A percentile compares a stretch with the other conserved stretches of the same genome.
phyloP scores from a whole-genome alignment of 2,113 vertebrate species.

The Gallinago paraguaiae region DNA sequence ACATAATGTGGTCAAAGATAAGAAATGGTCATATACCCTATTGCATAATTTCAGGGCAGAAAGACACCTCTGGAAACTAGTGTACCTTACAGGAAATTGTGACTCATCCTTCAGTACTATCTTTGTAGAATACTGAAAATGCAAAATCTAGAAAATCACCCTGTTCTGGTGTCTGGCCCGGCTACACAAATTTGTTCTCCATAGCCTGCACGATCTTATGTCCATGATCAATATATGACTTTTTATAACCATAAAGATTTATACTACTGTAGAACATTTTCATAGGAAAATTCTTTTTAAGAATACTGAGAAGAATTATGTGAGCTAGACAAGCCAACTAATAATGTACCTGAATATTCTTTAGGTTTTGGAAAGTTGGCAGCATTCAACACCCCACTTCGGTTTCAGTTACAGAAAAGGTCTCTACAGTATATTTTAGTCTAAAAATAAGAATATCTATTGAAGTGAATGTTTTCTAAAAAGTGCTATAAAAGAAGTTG shows the following conservation, averaged over 20 bases:
- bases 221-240: not conserved
- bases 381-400: not conserved
- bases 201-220: not conserved
- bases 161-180: not conserved
- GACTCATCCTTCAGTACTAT: not conserved
- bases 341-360: constrained; percentile 12
- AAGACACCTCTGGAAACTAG: not conserved
- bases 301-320: not conserved
- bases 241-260: not conserved
- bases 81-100: not conserved
- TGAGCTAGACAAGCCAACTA: not conserved
- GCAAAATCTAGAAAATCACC: not conserved
- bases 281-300: constrained; percentile 22
- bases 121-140: not conserved
- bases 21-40: not conserved
- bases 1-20: not conserved
- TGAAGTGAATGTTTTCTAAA: not conserved
- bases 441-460: not conserved
- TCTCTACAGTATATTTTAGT: not conserved
- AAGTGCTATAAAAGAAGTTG: not conserved
- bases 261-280: not conserved
- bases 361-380: constrained; percentile 58
- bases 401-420: not conserved
- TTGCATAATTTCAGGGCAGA: not conserved
- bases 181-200: not conserved